A percentile compares a stretch with the other conserved stretches of the same genome.
Conservation (phyloP, 2,888 invertebrate genomes). For the Pseudeuparius sepicola region DNA sequence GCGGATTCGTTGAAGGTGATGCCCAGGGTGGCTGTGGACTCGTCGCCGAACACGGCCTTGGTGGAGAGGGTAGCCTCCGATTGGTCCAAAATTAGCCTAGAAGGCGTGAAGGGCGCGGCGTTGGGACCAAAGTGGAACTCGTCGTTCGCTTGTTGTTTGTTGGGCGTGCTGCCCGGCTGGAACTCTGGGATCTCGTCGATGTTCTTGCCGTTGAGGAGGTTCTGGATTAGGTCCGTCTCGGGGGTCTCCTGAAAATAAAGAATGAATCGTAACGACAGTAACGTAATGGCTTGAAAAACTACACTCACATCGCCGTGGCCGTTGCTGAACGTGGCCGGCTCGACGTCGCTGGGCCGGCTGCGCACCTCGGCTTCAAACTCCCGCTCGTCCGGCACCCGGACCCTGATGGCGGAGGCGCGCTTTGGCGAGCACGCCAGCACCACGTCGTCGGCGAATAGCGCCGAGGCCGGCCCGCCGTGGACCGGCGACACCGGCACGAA, state of each 20-base stretch:
- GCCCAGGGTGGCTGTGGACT: conserved; percentile 34
- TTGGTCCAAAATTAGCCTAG: conserved; percentile 36
- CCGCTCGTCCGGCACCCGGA: conserved; percentile 44
- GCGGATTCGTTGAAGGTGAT: conserved; percentile 25
- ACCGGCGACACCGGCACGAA: conserved; percentile 64
- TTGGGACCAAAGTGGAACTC: conserved; percentile 55
- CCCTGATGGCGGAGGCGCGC: conserved; percentile 55
- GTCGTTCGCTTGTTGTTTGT: conserved; percentile 31
- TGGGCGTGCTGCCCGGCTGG: conserved; percentile 31
- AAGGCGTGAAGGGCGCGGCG: conserved; percentile 41
- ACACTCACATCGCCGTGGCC: no score
- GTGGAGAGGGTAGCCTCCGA: conserved; percentile 40
- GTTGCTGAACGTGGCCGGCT: conserved; percentile 42
- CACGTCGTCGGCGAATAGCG: conserved; percentile 32
- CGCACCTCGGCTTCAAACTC: conserved; percentile 58
- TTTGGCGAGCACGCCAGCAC: conserved; percentile 63
- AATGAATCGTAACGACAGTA: not conserved
- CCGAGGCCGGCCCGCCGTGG: conserved; percentile 41
- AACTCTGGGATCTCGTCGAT: conserved; percentile 38
- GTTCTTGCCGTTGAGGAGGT: conserved; percentile 38
- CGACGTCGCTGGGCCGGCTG: conserved; percentile 51
- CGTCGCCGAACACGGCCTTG: conserved; percentile 44
- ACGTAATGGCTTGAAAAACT: no score
- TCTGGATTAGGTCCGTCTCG: conserved; percentile 35
- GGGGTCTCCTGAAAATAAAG: conserved; percentile 26